phyloP scores from a whole-genome alignment of 2,797 vertebrate species.

The Dipus sagitta region DNA sequence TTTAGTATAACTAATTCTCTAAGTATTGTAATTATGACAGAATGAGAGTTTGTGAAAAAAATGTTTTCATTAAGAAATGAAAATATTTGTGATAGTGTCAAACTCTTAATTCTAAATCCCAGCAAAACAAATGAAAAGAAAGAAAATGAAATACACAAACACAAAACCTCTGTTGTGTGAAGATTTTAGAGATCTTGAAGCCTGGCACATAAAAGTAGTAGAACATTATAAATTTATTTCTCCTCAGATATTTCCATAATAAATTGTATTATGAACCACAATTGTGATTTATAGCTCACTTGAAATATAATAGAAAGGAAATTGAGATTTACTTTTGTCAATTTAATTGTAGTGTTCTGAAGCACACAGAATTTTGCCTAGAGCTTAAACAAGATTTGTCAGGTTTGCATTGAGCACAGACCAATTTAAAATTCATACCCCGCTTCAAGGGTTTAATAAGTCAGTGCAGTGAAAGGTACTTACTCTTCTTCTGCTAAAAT shows the following conservation, averaged over 20 bases:
- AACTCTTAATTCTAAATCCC: conserved; percentile 18
- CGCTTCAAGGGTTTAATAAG: conserved; percentile 84
- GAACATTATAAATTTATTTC: conserved; percentile 31
- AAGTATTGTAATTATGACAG: background rate
- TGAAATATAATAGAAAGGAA: conserved; percentile 56
- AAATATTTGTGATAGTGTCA: conserved; percentile 24
- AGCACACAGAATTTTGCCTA: conserved; percentile 81
- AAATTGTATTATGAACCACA: conserved; percentile 2
- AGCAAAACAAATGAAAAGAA: conserved; percentile 55
- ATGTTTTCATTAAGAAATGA: conserved; percentile 43
- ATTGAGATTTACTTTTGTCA: conserved; percentile 66
- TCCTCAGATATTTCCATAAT: conserved; percentile 4
- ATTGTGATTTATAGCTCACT: conserved; percentile 22
- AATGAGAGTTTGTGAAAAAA: conserved; percentile 16
- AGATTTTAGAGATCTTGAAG: background rate
- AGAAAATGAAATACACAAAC: background rate
- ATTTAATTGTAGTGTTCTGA: conserved; percentile 57
- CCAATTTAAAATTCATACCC: conserved; percentile 76
- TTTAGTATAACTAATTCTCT: conserved; percentile 2
- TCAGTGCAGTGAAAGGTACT: conserved; percentile 82
- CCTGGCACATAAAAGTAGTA: background rate
- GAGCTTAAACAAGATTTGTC: conserved; percentile 62
- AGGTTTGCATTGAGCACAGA: conserved; percentile 81
- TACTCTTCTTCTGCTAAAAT: conserved; percentile 82
- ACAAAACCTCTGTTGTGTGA: conserved; percentile 11